These are phyloP conservation scores for Nymphalis io DNA, from an alignment of 1,140 invertebrate genomes.

Conservation along the genomic window DNA sequence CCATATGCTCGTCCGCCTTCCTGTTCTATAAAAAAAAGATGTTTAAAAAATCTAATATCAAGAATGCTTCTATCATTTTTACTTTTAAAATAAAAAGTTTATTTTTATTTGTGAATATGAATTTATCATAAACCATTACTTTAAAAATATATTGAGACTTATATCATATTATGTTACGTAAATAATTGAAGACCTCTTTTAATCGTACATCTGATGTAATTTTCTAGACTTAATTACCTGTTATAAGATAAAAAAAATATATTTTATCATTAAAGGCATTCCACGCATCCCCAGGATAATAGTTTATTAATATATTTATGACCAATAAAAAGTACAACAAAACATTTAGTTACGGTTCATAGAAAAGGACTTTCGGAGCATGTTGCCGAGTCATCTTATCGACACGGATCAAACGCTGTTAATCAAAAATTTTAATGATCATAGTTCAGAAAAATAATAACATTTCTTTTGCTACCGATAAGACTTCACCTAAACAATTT, in stretches of 20 bases:
- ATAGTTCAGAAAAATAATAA: slow-evolving; percentile 81
- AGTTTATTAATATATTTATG: slow-evolving; percentile 71
- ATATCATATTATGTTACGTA: not conserved
- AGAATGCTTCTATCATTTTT: too few species aligned
- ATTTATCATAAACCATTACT: too few species aligned
- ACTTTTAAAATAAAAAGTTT: too few species aligned
- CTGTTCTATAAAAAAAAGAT: too few species aligned
- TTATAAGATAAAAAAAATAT: slow-evolving; percentile 13
- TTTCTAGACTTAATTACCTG: slow-evolving; percentile 3
- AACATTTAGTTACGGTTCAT: slow-evolving; percentile 72
- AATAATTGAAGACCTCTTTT: not conserved
- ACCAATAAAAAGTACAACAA: slow-evolving; percentile 67
- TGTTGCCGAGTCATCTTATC: slow-evolving; percentile 74
- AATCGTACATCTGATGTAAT: slow-evolving; percentile 1
- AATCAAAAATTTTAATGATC: slow-evolving; percentile 81
- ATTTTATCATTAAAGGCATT: slow-evolving; percentile 12
- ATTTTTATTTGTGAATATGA: too few species aligned
- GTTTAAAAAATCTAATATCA: too few species aligned
- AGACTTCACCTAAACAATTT: slow-evolving; percentile 37
- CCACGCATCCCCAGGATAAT: slow-evolving; percentile 24
- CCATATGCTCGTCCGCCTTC: too few species aligned
- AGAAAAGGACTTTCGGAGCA: slow-evolving; percentile 64
- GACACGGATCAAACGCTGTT: slow-evolving; percentile 77
- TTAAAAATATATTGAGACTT: too few species aligned
- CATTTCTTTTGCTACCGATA: slow-evolving; percentile 67